Conservation (phyloP, 2,888 invertebrate species). For the Isoperla grammatica region DNA sequence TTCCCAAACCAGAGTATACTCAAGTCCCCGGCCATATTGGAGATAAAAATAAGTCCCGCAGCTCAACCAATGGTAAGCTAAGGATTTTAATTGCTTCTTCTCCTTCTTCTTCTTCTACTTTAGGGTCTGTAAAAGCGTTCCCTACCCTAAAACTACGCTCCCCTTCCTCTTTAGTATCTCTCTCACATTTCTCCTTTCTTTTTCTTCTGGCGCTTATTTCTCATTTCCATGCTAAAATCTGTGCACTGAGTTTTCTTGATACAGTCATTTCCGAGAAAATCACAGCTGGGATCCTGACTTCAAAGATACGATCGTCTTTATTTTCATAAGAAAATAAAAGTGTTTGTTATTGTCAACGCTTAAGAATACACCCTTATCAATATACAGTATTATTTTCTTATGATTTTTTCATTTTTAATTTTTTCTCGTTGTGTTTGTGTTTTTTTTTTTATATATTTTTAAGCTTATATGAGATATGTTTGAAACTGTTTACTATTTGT, state of each 20-base stretch:
- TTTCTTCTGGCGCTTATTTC: constrained; percentile 10
- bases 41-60: constrained; percentile 17
- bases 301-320: too few relatives aligned
- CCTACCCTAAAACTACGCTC: constrained; percentile 15
- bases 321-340: too few relatives aligned
- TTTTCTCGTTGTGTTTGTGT: too few relatives aligned
- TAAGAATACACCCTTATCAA: too few relatives aligned
- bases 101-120: constrained; percentile 27
- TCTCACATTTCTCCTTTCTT: constrained; percentile 29
- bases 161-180: constrained; percentile 22
- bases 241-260: not conserved
- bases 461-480: too few relatives aligned
- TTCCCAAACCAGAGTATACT: not conserved
- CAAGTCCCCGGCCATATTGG: constrained; percentile 6
- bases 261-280: not conserved
- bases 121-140: constrained; percentile 12
- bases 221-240: constrained; percentile 3
- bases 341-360: too few relatives aligned
- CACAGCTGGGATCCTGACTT: too few relatives aligned
- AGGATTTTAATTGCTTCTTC: constrained; percentile 29
- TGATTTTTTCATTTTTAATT: too few relatives aligned
- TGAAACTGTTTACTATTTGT: too few relatives aligned
- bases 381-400: too few relatives aligned
- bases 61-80: constrained; percentile 26
- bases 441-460: too few relatives aligned